Evolutionary conservation across 2,113 vertebrate species (phyloP).

Genomic region (Glareola pratincola): DNA sequence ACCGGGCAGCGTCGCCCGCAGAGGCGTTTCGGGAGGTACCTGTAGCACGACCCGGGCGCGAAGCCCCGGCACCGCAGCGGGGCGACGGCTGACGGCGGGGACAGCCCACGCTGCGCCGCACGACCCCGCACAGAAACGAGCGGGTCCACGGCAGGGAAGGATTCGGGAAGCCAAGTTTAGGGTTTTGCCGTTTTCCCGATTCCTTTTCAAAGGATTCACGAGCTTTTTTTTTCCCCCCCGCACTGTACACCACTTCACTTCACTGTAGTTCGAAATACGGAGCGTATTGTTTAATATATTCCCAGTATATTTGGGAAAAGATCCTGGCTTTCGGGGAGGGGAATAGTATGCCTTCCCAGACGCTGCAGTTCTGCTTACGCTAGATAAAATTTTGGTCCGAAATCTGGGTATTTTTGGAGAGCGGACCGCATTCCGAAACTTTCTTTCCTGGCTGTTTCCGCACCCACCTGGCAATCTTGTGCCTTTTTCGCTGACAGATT

Average conservation of each 20-base stretch:
- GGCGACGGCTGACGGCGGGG: fast-evolving
- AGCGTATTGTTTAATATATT: fast-evolving
- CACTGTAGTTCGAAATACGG: background rate
- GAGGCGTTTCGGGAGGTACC: background rate
- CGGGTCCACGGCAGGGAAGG: background rate
- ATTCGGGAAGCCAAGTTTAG: too few relatives aligned
- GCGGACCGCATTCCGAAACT: background rate
- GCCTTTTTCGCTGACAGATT: background rate
- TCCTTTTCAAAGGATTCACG: background rate
- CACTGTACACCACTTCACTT: background rate
- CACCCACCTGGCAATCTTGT: background rate
- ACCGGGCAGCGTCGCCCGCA: too few relatives aligned
- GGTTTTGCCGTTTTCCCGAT: background rate
- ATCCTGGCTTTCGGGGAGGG: background rate
- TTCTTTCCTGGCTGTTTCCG: background rate
- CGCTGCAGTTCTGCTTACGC: background rate
- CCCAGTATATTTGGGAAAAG: background rate
- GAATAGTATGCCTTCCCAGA: background rate
- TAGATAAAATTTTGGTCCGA: background rate
- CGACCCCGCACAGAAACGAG: background rate
- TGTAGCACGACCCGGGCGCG: background rate
- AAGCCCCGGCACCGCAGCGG: background rate
- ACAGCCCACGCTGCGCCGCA: fast-evolving
- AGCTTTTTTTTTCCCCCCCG: background rate
- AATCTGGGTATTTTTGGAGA: background rate